A percentile compares a stretch with the other conserved stretches of the same genome.
Evolutionary conservation across 35 echinoderm and acorn worm species (phyloP).

Genomic region (Patiria miniata): DNA sequence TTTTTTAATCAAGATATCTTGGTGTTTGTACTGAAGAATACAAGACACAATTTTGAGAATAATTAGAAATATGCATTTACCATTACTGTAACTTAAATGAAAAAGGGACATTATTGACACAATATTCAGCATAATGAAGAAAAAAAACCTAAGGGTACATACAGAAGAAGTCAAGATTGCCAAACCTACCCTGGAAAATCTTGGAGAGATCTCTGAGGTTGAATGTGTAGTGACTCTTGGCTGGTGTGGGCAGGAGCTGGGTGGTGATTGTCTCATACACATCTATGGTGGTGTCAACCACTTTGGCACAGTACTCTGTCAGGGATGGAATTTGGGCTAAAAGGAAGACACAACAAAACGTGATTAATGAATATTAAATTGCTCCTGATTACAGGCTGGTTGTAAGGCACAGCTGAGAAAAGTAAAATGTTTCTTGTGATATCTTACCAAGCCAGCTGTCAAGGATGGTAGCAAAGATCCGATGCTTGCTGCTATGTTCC

Average conservation of each 20-base stretch:
- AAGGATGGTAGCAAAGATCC: constrained; percentile 95
- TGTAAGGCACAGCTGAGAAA: background rate
- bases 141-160: too few species aligned
- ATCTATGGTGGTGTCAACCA: constrained; percentile 84
- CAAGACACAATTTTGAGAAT: too few species aligned
- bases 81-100: too few species aligned
- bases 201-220: constrained; percentile 97
- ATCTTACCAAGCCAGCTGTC: constrained; percentile 91
- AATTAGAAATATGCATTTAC: too few species aligned
- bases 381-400: background rate
- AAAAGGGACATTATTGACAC: too few species aligned
- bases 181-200: constrained; percentile 91
- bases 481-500: constrained; percentile 88
- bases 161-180: too few species aligned
- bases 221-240: constrained; percentile 99
- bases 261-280: constrained; percentile 95
- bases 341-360: too few species aligned
- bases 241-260: constrained; percentile 95
- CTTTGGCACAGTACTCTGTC: constrained; percentile 49
- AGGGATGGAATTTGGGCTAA: constrained; percentile 12
- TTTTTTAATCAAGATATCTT: too few species aligned
- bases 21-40: too few species aligned
- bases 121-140: too few species aligned
- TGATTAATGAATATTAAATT: too few species aligned
- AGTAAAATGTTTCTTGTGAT: background rate